Conservation (phyloP, 2,113 vertebrate species). For the Burhinus oedicnemus region DNA sequence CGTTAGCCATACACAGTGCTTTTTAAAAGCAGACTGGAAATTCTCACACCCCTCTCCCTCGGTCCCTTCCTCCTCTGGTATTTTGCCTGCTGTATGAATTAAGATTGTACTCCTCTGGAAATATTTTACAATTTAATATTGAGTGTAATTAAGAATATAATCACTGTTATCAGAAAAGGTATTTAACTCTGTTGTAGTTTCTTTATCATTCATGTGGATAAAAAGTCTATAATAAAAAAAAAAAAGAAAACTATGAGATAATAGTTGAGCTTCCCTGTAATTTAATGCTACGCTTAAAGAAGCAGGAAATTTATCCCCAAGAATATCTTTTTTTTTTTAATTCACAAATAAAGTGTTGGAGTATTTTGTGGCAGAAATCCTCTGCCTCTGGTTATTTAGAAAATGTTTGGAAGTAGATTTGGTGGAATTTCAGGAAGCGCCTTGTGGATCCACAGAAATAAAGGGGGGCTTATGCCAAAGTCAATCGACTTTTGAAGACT, state of each 20-base stretch:
- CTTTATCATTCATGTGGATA: constrained; percentile 98
- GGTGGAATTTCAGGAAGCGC: background rate
- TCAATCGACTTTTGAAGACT: background rate
- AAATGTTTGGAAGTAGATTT: background rate
- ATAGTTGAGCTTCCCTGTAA: constrained; percentile 68
- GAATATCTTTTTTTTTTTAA: constrained; percentile 4
- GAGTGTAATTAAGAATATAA: constrained; percentile 90
- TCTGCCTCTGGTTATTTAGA: constrained; percentile 31
- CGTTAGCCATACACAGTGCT: constrained; percentile 64
- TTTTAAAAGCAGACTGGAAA: constrained; percentile 71
- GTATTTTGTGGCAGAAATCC: constrained; percentile 15
- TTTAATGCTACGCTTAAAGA: constrained; percentile 58
- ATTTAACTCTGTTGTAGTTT: constrained; percentile 99
- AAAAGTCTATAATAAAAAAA: constrained; percentile 90
- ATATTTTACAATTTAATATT: constrained; percentile 91
- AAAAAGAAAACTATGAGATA: constrained; percentile 70
- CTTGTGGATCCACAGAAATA: background rate
- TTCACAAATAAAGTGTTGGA: background rate
- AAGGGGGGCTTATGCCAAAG: background rate
- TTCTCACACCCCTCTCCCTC: background rate
- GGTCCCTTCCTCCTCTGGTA: constrained; percentile 66
- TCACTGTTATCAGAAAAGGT: constrained; percentile 92
- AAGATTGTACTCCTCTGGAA: constrained; percentile 81
- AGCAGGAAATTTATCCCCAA: background rate
- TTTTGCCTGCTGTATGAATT: constrained; percentile 86